Percentiles rank a stretch among this genome's conserved stretches.
Evolutionary conservation across 2,888 invertebrate species (phyloP).

Genomic region (Dasysyrphus albostriatus): DNA sequence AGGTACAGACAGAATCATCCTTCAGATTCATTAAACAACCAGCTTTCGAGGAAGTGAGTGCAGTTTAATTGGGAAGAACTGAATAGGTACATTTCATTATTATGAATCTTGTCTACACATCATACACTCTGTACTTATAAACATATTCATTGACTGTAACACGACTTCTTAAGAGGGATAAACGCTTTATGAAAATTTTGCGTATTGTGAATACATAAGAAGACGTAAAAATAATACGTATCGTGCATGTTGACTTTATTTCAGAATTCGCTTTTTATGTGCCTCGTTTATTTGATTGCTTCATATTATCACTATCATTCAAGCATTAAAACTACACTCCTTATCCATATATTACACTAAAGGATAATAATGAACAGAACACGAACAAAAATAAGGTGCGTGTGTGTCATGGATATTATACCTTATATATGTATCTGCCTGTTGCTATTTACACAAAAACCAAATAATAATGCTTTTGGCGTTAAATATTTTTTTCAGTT

Average conservation of each 20-base stretch:
- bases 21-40: too few species aligned
- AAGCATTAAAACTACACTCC: conserved; percentile 6
- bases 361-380: conserved; percentile 5
- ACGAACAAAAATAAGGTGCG: conserved; percentile 19
- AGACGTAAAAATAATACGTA: neutral
- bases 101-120: neutral
- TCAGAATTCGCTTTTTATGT: neutral
- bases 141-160: neutral
- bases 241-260: neutral
- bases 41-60: neutral
- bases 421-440: conserved; percentile 1
- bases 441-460: conserved; percentile 1
- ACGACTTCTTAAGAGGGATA: neutral
- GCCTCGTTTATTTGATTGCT: conserved; percentile 18
- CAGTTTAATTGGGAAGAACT: neutral
- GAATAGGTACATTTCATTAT: neutral
- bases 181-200: neutral
- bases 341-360: conserved; percentile 8
- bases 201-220: neutral
- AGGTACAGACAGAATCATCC: too few species aligned
- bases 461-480: neutral
- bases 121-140: neutral
- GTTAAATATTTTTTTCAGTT: conserved; percentile 13
- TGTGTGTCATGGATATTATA: conserved; percentile 9
- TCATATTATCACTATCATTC: conserved; percentile 38